phyloP scores from a whole-genome alignment of 2,113 vertebrate genomes.

The Piaya cayana region DNA sequence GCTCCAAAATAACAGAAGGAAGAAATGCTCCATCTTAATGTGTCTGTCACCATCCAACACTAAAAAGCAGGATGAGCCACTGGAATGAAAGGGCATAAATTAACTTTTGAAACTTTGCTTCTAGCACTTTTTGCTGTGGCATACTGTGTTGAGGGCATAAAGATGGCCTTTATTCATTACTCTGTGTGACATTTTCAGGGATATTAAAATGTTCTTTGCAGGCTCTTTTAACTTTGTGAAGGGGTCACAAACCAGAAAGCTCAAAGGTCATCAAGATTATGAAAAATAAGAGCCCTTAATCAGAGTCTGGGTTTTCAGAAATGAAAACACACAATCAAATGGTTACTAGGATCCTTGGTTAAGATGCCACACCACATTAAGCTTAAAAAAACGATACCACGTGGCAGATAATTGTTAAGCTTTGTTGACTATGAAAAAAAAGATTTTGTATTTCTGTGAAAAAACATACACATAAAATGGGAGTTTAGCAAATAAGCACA shows the following conservation, averaged over 20 bases:
- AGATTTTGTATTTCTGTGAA: not conserved
- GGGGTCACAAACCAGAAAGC: not conserved
- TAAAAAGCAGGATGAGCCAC: not conserved
- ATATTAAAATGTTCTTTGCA: not conserved
- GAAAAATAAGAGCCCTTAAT: not conserved
- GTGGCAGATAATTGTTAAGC: not conserved
- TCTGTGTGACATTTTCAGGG: not conserved
- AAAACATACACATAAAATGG: not conserved
- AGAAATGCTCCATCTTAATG: not conserved
- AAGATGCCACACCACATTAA: not conserved
- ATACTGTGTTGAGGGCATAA: not conserved
- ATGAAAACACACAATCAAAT: not conserved
- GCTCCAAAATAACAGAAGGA: not conserved
- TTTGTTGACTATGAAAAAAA: not conserved
- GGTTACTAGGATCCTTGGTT: not conserved
- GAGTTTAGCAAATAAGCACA: not conserved
- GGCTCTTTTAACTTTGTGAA: slow-evolving; percentile 9
- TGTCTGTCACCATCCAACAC: not conserved
- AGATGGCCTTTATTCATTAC: not conserved
- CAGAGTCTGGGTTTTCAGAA: not conserved
- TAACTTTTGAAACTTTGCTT: slow-evolving; percentile 54
- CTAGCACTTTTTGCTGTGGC: not conserved
- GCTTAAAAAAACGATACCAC: not conserved
- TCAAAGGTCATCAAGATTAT: not conserved
- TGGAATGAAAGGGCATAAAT: not conserved